Conservation (phyloP, 2,888 invertebrate species). For the Dolomedes plantarius region DNA sequence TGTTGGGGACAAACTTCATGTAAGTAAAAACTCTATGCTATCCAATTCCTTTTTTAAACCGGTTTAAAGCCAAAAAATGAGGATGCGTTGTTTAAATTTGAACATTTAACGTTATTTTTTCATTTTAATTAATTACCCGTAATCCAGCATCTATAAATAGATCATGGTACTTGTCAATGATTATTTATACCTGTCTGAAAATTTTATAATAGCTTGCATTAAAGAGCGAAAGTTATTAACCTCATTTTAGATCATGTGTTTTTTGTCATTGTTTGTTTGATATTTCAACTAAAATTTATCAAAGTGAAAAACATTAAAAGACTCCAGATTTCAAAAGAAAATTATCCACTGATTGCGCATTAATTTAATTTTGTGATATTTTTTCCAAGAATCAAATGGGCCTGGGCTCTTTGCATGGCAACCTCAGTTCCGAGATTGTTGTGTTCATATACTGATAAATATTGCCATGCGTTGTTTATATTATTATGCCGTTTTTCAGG, state of each 20-base stretch:
- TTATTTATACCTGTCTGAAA: no score
- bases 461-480: slow-evolving; percentile 42
- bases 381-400: slow-evolving; percentile 63
- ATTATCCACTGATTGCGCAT: not conserved
- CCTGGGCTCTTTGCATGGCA: slow-evolving; percentile 54
- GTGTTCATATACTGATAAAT: slow-evolving; percentile 59
- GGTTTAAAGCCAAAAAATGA: no score
- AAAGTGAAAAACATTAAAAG: not conserved
- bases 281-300: no score
- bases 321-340: not conserved
- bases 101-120: no score
- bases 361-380: slow-evolving; percentile 35
- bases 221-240: not conserved
- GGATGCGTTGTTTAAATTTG: no score
- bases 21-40: no score
- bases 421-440: slow-evolving; percentile 63
- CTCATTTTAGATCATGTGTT: not conserved
- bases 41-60: no score
- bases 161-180: no score
- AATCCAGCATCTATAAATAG: no score
- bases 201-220: not conserved
- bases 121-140: no score
- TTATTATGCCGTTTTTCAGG: not conserved
- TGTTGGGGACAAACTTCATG: no score
- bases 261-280: no score